Percentiles rank a stretch among this genome's conserved stretches.
phyloP scores from a whole-genome alignment of 2,797 vertebrate species.

The Choloepus didactylus region DNA sequence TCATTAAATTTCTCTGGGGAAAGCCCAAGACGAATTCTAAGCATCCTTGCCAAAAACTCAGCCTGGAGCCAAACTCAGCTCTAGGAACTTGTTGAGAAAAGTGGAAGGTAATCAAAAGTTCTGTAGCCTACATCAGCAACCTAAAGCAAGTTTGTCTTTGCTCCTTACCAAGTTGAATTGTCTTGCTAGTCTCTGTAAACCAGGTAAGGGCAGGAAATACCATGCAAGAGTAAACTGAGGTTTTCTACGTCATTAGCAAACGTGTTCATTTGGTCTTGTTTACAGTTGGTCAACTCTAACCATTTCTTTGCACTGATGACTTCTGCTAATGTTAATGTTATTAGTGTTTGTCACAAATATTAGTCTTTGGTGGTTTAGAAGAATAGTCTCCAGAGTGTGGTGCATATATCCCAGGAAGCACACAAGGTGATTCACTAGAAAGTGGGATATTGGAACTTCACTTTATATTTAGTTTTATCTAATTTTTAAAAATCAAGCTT shows the following conservation, averaged over 20 bases:
- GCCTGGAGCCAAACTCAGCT: constrained; percentile 23
- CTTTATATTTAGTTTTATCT: constrained; percentile 48
- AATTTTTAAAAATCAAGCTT: constrained; percentile 42
- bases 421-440: constrained; percentile 8
- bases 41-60: constrained; percentile 61
- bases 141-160: constrained; percentile 34
- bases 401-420: neutral
- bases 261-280: neutral
- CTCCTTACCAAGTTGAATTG: neutral
- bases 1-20: constrained; percentile 64
- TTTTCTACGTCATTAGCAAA: constrained; percentile 26
- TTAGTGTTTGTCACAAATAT: constrained; percentile 36
- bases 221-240: constrained; percentile 1
- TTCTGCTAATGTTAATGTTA: constrained; percentile 47
- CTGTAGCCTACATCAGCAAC: neutral
- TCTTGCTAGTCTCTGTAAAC: neutral
- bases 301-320: constrained; percentile 16
- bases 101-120: constrained; percentile 2
- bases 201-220: neutral
- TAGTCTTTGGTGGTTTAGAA: constrained; percentile 53
- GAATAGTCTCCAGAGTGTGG: neutral
- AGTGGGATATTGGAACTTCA: neutral
- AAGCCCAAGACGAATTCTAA: constrained; percentile 59
- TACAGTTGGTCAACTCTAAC: constrained; percentile 31
- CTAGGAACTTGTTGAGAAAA: constrained; percentile 63